Conservation (phyloP, 2,113 vertebrate genomes). For the rat (Rattus norvegicus) region GRCr8 NC_086023.1:50120001-50120500, state of each 20-base stretch:
- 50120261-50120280: background rate
- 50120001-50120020: background rate
- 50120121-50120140: background rate
- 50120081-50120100: background rate
- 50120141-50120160: background rate
- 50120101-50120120: background rate
- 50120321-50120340: background rate
- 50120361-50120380: background rate
- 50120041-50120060: background rate
- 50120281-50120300: background rate
- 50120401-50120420: accelerated
- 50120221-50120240: background rate
- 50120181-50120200: background rate
- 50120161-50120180: background rate
- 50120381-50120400: background rate
- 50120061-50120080: background rate
- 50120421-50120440: background rate
- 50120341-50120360: background rate
- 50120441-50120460: background rate
- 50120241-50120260: background rate
- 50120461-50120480: background rate
- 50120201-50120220: background rate
- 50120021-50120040: background rate
- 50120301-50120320: background rate
- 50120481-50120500: background rate